Percentiles rank a stretch among this genome's conserved stretches.
Conservation (phyloP, 2,888 invertebrate species). For the Lasioglossum morio region DNA sequence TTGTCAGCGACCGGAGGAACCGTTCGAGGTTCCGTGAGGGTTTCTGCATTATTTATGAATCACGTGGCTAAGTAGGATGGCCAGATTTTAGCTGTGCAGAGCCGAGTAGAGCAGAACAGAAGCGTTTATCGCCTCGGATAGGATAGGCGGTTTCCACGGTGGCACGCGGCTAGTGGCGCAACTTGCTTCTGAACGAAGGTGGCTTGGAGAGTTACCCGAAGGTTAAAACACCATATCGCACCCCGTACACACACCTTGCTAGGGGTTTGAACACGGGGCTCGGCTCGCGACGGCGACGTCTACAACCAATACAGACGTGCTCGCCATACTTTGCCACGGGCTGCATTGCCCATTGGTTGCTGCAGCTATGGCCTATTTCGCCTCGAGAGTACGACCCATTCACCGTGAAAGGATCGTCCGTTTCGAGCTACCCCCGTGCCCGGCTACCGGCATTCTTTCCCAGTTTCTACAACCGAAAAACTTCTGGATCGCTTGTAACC, state of each 20-base stretch:
- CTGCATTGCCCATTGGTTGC: constrained; percentile 74
- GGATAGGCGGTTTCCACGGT: constrained; percentile 73
- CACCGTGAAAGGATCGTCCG: constrained; percentile 71
- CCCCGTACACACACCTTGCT: constrained; percentile 45
- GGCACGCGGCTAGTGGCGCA: constrained; percentile 69
- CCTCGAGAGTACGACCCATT: constrained; percentile 75
- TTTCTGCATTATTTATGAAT: constrained; percentile 80
- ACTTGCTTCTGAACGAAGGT: constrained; percentile 64
- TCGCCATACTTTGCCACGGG: constrained; percentile 63
- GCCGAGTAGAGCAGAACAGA: constrained; percentile 44
- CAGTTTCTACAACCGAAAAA: constrained; percentile 54
- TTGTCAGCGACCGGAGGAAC: constrained; percentile 8
- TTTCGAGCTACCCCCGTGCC: constrained; percentile 58
- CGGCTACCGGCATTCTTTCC: constrained; percentile 55
- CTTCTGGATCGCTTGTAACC: constrained; percentile 53
- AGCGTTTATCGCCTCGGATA: constrained; percentile 77
- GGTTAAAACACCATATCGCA: constrained; percentile 71
- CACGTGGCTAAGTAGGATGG: constrained; percentile 77
- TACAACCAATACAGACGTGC: constrained; percentile 52
- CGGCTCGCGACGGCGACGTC: constrained; percentile 16
- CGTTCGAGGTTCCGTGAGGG: constrained; percentile 21
- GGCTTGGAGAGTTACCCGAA: constrained; percentile 53
- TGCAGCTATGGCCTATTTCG: constrained; percentile 76
- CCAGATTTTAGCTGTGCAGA: constrained; percentile 77
- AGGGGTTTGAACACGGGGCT: constrained; percentile 19